Evolutionary conservation across 1,140 invertebrate genomes (phyloP).

Genomic region (Spodoptera litura): DNA sequence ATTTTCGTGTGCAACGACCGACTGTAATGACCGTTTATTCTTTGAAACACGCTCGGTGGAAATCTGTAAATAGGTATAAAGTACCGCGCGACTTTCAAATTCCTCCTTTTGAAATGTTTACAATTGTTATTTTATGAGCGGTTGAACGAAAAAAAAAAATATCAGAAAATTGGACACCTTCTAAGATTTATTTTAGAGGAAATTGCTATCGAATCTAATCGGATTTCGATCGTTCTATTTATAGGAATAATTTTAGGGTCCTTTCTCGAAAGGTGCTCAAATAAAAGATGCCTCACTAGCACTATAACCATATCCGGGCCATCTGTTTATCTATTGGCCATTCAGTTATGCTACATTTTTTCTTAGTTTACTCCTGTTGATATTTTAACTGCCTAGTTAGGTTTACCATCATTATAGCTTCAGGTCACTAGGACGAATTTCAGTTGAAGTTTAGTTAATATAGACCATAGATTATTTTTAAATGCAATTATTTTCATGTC

Average conservation of each 20-base stretch:
- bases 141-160: slow-evolving; percentile 14
- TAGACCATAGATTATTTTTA: too few species aligned
- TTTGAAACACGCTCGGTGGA: slow-evolving; percentile 48
- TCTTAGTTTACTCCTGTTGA: too few species aligned
- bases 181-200: slow-evolving; percentile 25
- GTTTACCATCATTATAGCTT: too few species aligned
- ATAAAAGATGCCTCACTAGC: too few species aligned
- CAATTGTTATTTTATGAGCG: slow-evolving; percentile 44
- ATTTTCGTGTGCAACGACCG: slow-evolving; percentile 70
- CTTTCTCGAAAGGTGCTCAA: too few species aligned
- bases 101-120: slow-evolving; percentile 33
- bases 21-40: slow-evolving; percentile 72
- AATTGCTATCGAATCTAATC: background rate
- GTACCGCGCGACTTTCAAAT: slow-evolving; percentile 31
- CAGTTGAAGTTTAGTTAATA: background rate
- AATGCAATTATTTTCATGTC: too few species aligned
- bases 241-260: too few species aligned
- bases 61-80: slow-evolving; percentile 43
- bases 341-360: too few species aligned
- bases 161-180: background rate
- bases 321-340: too few species aligned
- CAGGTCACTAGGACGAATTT: too few species aligned
- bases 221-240: background rate
- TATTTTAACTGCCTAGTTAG: too few species aligned
- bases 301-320: too few species aligned